Percentiles rank a stretch among this genome's conserved stretches.
phyloP scores from a whole-genome alignment of 2,797 vertebrate genomes.

The Cynopterus sphinx region DNA sequence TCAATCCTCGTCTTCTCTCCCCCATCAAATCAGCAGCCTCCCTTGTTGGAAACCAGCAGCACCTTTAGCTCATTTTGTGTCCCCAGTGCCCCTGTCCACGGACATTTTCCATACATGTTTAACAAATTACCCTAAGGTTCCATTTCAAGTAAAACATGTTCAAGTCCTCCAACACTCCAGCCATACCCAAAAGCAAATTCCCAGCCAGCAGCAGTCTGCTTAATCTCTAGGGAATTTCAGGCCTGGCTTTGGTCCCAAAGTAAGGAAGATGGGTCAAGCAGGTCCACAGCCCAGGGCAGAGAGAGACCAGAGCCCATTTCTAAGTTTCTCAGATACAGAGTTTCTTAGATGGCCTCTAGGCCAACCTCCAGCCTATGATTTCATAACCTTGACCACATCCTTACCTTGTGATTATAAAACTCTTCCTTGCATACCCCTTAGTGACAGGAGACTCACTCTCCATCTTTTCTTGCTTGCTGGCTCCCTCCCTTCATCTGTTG shows the following conservation, averaged over 20 bases:
- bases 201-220: conserved; percentile 50
- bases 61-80: neutral
- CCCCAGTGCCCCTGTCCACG: neutral
- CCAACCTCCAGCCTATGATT: neutral
- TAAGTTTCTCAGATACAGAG: neutral
- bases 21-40: neutral
- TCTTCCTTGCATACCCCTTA: neutral
- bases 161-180: conserved; percentile 60
- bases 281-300: neutral
- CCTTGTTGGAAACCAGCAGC: neutral
- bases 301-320: neutral
- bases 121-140: conserved; percentile 61
- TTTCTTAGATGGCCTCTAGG: neutral
- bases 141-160: conserved; percentile 64
- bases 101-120: conserved; percentile 63
- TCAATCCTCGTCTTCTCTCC: neutral
- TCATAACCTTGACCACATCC: neutral
- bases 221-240: conserved; percentile 32
- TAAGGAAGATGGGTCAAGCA: neutral
- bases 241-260: conserved; percentile 46
- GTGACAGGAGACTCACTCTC: neutral
- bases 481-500: conserved; percentile 13
- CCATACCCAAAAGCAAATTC: conserved; percentile 68
- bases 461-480: neutral
- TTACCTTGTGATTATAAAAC: neutral